Percentiles rank a stretch among this genome's conserved stretches.
These are phyloP conservation scores for Athalia cordata DNA, from an alignment of 2,888 invertebrate genomes.

Conservation along the genomic window DNA sequence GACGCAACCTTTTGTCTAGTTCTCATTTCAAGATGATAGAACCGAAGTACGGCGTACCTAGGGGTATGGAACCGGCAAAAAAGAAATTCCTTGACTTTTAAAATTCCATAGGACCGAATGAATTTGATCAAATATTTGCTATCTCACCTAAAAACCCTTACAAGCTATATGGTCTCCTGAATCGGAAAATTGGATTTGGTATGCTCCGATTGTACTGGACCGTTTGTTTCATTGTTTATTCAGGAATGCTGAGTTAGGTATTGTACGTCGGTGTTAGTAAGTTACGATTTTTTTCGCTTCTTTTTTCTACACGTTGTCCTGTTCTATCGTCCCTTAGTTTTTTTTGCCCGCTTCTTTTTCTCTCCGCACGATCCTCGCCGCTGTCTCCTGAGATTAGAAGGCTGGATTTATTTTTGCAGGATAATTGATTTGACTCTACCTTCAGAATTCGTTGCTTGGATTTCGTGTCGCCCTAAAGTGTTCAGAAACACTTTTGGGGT, in stretches of 20 bases:
- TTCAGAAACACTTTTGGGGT: too few species aligned
- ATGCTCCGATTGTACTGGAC: slow-evolving; percentile 27
- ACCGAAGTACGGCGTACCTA: too few species aligned
- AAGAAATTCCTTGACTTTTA: too few species aligned
- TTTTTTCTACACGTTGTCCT: slow-evolving; percentile 17
- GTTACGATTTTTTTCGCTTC: neutral
- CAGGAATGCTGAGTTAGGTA: slow-evolving; percentile 13
- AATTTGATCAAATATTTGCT: slow-evolving; percentile 1
- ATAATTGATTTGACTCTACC: neutral
- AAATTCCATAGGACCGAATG: neutral
- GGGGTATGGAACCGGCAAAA: too few species aligned
- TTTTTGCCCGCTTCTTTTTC: too few species aligned
- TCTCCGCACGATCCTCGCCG: slow-evolving; percentile 17
- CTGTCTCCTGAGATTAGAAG: neutral
- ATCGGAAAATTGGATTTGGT: slow-evolving; percentile 8
- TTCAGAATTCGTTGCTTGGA: too few species aligned
- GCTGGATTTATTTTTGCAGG: neutral
- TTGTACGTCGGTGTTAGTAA: neutral
- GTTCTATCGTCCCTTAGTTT: slow-evolving; percentile 6
- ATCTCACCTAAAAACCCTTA: neutral
- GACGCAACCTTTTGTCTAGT: too few species aligned
- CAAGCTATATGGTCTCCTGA: neutral
- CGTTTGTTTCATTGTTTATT: slow-evolving; percentile 28
- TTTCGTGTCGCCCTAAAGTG: too few species aligned
- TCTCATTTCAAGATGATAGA: too few species aligned